phyloP scores from a whole-genome alignment of 2,888 invertebrate genomes.

The Cheilosia pagana region DNA sequence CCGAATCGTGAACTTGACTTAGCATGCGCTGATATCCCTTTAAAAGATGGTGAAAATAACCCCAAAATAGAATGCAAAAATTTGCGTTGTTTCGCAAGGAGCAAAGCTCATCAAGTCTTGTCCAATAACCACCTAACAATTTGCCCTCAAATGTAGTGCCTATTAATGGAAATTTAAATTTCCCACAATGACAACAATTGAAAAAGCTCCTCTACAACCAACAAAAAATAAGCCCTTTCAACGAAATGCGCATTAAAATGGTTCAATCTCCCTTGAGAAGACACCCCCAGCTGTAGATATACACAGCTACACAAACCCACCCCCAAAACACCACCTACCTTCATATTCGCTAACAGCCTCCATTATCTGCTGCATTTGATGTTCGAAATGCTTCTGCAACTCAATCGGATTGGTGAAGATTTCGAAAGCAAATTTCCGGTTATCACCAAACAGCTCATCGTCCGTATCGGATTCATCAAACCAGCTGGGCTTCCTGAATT shows the following conservation, averaged over 20 bases:
- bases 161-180: too few species aligned
- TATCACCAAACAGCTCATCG: conserved; percentile 82
- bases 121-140: too few species aligned
- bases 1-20: too few species aligned
- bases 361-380: conserved; percentile 86
- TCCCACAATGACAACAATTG: too few species aligned
- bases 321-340: conserved; percentile 74
- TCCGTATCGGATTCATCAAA: conserved; percentile 83
- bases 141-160: too few species aligned
- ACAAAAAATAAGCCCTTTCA: neutral
- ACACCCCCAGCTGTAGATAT: neutral
- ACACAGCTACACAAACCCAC: conserved; percentile 13
- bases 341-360: conserved; percentile 84
- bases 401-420: conserved; percentile 86
- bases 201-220: neutral
- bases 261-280: neutral
- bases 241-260: conserved; percentile 42
- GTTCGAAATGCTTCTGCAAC: conserved; percentile 86
- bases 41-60: too few species aligned
- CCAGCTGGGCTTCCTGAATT: conserved; percentile 83
- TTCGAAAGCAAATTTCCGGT: conserved; percentile 84
- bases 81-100: too few species aligned
- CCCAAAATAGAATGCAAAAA: too few species aligned
- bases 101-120: too few species aligned
- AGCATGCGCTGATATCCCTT: too few species aligned